Conservation (phyloP, 2,113 vertebrate genomes). For the Micromys minutus region DNA sequence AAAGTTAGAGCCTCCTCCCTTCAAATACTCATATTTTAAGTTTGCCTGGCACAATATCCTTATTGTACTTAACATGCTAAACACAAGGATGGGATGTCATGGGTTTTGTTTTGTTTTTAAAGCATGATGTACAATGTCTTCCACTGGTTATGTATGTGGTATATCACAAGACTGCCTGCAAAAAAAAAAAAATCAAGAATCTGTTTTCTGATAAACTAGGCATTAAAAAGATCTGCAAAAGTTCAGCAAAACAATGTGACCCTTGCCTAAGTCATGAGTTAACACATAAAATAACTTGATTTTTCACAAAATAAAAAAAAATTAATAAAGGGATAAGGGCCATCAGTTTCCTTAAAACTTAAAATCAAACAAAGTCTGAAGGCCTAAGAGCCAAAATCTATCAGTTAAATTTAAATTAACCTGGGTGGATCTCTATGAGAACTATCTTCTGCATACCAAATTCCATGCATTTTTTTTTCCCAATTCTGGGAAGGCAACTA, state of each 20-base stretch:
- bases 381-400: not conserved
- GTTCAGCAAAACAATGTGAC: conserved; percentile 19
- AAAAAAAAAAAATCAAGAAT: not conserved
- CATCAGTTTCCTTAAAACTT: conserved; percentile 31
- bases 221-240: conserved; percentile 35
- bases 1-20: not conserved
- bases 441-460: not conserved
- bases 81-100: not conserved
- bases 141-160: conserved; percentile 33
- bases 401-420: conserved; percentile 27
- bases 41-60: conserved; percentile 23
- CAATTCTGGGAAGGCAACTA: not conserved
- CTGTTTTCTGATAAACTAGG: conserved; percentile 3
- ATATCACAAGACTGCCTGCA: conserved; percentile 13
- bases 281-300: not conserved
- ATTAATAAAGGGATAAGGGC: not conserved
- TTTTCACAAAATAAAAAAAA: not conserved
- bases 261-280: not conserved
- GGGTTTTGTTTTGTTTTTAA: not conserved
- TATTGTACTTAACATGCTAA: not conserved
- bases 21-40: not conserved
- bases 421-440: not conserved
- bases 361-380: conserved; percentile 24
- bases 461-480: not conserved
- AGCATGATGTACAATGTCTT: not conserved